Conservation (phyloP, 1,140 invertebrate genomes). For the Drosophila rufa region DNA sequence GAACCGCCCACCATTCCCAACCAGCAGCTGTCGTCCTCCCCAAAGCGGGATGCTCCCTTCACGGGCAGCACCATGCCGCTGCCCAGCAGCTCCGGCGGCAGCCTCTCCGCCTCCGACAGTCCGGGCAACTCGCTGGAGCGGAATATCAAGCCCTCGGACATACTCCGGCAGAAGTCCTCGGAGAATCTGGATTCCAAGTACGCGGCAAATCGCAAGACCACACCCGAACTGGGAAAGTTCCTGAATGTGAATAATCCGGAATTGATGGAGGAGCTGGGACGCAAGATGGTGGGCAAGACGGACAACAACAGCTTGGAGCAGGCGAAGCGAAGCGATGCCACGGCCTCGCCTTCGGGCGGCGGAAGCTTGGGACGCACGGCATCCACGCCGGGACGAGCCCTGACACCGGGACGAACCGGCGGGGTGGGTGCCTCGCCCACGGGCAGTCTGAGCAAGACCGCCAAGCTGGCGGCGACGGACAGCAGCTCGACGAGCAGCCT, state of each 20-base stretch:
- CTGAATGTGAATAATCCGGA: conserved; percentile 77
- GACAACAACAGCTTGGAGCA: conserved; percentile 72
- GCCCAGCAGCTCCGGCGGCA: conserved; percentile 69
- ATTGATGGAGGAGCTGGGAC: conserved; percentile 80
- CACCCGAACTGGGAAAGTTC: conserved; percentile 78
- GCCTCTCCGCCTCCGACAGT: conserved; percentile 62
- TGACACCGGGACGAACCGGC: conserved; percentile 47
- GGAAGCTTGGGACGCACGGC: conserved; percentile 64
- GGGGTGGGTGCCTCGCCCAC: conserved; percentile 73
- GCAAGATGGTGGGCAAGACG: conserved; percentile 78
- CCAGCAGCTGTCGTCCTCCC: conserved; percentile 73
- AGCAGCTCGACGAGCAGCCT: conserved; percentile 81
- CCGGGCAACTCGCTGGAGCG: conserved; percentile 81
- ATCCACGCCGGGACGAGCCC: conserved; percentile 59
- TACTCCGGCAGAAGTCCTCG: conserved; percentile 80
- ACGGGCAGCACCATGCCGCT: conserved; percentile 74
- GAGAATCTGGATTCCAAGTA: conserved; percentile 79
- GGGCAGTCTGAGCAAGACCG: conserved; percentile 70
- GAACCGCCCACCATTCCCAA: conserved; percentile 86
- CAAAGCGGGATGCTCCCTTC: conserved; percentile 73
- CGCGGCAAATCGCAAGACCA: conserved; percentile 75
- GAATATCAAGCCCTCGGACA: conserved; percentile 84
- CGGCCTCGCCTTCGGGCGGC: conserved; percentile 18
- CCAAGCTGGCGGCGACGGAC: conserved; percentile 67
- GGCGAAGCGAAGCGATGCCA: conserved; percentile 62